Evolutionary conservation across 37 sponge, comb jelly and placozoan genomes (phyloP).

Genomic region (Axinella damicornis): DNA sequence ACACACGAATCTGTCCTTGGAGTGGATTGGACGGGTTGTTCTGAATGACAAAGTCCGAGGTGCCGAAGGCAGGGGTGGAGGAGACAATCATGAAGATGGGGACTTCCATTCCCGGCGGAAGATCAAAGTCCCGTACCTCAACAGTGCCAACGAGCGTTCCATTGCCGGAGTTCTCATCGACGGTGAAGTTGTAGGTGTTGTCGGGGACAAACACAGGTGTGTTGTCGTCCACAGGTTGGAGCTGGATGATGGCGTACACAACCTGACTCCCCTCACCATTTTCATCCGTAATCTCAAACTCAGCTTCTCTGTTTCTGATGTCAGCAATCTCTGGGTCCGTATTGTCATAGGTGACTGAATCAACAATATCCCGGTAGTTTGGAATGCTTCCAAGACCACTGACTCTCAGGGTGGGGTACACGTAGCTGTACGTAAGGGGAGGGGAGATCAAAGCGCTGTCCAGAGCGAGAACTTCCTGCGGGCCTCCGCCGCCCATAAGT

Average conservation of each 20-base stretch:
- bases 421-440: slow-evolving; percentile 15
- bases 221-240: slow-evolving; percentile 77
- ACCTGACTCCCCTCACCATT: slow-evolving; percentile 35
- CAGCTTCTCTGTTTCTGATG: slow-evolving; percentile 17
- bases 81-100: slow-evolving; percentile 24
- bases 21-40: slow-evolving; percentile 31
- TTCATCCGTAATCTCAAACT: slow-evolving; percentile 63
- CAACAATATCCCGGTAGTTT: slow-evolving; percentile 37
- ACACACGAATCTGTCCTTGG: slow-evolving; percentile 24
- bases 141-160: slow-evolving; percentile 39
- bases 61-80: slow-evolving; percentile 24
- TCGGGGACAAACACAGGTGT: slow-evolving; percentile 41
- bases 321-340: slow-evolving; percentile 58
- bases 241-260: slow-evolving; percentile 18
- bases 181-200: slow-evolving; percentile 33
- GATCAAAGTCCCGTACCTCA: slow-evolving; percentile 31
- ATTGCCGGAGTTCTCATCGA: slow-evolving; percentile 23
- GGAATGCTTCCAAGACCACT: slow-evolving; percentile 27
- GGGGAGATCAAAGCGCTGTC: background rate
- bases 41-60: slow-evolving; percentile 30
- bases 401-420: slow-evolving; percentile 40
- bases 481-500: slow-evolving; percentile 2
- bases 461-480: slow-evolving; percentile 7
- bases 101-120: background rate
- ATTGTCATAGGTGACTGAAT: slow-evolving; percentile 59